Evolutionary conservation across 2,888 invertebrate genomes (phyloP).

Genomic region (Catocala sponsa): DNA sequence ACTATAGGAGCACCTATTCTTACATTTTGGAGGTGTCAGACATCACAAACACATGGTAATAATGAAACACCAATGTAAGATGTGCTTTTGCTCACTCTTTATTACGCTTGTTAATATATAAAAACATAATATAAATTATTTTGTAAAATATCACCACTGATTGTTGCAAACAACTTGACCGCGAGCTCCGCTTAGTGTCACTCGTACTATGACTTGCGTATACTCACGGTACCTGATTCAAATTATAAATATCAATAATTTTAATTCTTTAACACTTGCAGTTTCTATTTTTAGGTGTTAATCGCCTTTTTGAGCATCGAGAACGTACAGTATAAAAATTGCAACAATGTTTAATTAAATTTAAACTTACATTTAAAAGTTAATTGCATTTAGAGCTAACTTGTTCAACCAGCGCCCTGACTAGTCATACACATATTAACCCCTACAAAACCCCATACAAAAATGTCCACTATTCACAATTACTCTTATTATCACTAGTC

Average conservation of each 20-base stretch:
- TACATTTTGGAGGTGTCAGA: neutral
- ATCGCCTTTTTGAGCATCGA: neutral
- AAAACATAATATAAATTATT: conserved; percentile 86
- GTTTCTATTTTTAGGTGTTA: neutral
- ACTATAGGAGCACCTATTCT: too few relatives aligned
- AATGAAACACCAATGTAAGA: conserved; percentile 81
- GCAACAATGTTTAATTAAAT: neutral
- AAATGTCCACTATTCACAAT: conserved; percentile 47
- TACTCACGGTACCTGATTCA: conserved; percentile 21
- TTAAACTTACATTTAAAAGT: too few relatives aligned
- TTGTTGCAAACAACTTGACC: conserved; percentile 63
- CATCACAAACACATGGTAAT: conserved; percentile 46
- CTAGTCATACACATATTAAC: conserved; percentile 30
- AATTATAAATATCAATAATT: neutral
- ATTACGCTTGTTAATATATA: conserved; percentile 87
- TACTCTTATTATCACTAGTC: conserved; percentile 25
- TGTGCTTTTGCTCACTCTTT: conserved; percentile 88
- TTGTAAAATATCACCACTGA: conserved; percentile 84
- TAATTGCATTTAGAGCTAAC: neutral
- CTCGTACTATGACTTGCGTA: conserved; percentile 20
- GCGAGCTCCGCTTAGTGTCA: conserved; percentile 54
- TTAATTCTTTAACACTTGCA: too few relatives aligned
- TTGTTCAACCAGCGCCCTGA: conserved; percentile 16
- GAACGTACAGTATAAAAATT: conserved; percentile 6
- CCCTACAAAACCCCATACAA: conserved; percentile 55